phyloP scores from a whole-genome alignment of 2,888 invertebrate genomes.

The Theretra japonica region DNA sequence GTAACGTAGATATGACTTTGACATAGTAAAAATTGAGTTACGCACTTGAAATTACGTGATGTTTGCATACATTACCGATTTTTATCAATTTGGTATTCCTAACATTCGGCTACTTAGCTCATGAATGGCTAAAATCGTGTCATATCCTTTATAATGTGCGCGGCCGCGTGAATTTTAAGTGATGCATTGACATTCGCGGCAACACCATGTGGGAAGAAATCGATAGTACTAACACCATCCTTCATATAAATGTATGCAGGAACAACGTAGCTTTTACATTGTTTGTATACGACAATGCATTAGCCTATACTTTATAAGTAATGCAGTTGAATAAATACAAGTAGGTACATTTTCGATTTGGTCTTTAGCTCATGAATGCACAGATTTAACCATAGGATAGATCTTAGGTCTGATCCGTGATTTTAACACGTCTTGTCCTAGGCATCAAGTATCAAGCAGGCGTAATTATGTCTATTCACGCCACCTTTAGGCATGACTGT shows the following conservation, averaged over 20 bases:
- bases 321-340: neutral
- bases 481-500: no score
- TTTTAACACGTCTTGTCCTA: no score
- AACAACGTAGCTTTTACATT: neutral
- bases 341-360: no score
- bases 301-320: neutral
- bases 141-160: slow-evolving; percentile 29
- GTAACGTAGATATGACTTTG: no score
- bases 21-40: neutral
- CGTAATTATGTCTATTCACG: no score
- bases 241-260: slow-evolving; percentile 23
- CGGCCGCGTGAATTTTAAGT: slow-evolving; percentile 29
- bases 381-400: no score
- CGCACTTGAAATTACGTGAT: neutral
- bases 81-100: slow-evolving; percentile 23
- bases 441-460: no score
- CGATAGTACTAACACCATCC: slow-evolving; percentile 16
- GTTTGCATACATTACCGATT: neutral
- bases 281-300: neutral
- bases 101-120: slow-evolving; percentile 14
- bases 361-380: no score
- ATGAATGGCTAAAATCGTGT: slow-evolving; percentile 29
- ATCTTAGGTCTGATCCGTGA: no score
- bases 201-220: slow-evolving; percentile 19
- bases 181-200: slow-evolving; percentile 13